These are phyloP conservation scores for Turritopsis dohrnii DNA, from an alignment of 30 jellyfish, hydroid and myxozoan species.

Conservation along the genomic window DNA sequence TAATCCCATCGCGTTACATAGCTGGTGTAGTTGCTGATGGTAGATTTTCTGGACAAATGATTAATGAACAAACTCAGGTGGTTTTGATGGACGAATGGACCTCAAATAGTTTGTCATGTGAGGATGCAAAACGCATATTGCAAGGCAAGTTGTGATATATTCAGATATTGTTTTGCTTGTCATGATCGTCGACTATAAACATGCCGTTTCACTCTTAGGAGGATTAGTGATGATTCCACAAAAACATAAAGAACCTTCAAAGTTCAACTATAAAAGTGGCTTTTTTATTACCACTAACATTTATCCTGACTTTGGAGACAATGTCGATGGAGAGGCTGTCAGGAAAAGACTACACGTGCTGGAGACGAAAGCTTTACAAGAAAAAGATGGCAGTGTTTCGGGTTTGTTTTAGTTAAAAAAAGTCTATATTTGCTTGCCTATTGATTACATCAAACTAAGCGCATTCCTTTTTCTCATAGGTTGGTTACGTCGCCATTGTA, in stretches of 20 bases:
- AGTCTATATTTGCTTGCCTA: too few relatives aligned
- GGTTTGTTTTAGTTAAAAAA: too few relatives aligned
- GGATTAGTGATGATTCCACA: background rate
- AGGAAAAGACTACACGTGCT: background rate
- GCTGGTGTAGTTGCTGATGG: background rate
- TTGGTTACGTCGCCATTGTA: too few relatives aligned
- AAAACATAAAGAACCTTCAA: background rate
- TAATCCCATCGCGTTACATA: background rate
- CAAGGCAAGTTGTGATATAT: too few relatives aligned
- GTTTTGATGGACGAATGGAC: background rate
- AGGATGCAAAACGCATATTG: background rate
- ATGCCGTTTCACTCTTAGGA: background rate
- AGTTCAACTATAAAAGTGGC: background rate
- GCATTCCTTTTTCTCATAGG: too few relatives aligned
- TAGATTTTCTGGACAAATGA: background rate
- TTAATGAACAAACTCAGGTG: background rate
- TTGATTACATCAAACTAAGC: too few relatives aligned
- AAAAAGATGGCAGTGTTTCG: background rate
- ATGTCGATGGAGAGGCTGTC: background rate
- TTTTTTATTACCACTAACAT: background rate
- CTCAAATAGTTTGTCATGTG: background rate
- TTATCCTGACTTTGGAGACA: background rate
- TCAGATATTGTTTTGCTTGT: background rate
- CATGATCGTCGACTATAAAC: background rate
- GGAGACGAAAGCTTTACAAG: background rate